A percentile compares a stretch with the other conserved stretches of the same genome.
Conservation (phyloP, 1,140 invertebrate genomes). For the Cyphomyrmex costatus region DNA sequence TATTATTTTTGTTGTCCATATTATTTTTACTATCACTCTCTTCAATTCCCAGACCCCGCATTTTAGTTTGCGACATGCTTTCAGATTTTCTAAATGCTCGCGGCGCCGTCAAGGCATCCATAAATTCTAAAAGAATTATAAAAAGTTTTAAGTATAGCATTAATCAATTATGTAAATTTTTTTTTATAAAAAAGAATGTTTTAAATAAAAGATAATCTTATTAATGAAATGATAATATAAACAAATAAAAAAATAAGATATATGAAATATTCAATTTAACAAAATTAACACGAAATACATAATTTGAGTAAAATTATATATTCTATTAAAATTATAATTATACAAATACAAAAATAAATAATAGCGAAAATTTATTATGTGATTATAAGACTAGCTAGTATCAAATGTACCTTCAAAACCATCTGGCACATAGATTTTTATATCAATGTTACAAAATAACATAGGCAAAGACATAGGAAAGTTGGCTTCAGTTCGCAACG, state of each 20-base stretch:
- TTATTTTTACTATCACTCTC: conserved; percentile 83
- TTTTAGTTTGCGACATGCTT: conserved; percentile 81
- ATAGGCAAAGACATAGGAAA: conserved; percentile 99
- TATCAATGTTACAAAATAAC: conserved; percentile 99
- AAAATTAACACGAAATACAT: background rate
- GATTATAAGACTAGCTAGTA: too few species aligned
- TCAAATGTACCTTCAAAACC: conserved; percentile 95
- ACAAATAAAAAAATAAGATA: background rate
- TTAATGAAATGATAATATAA: background rate
- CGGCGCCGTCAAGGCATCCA: conserved; percentile 98
- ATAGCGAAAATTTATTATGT: background rate
- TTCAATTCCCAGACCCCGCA: conserved; percentile 84
- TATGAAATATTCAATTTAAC: background rate
- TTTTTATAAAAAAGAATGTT: background rate
- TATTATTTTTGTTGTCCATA: conserved; percentile 73
- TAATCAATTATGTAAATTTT: background rate
- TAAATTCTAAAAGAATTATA: conserved; percentile 91
- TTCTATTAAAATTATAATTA: background rate
- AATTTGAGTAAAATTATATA: background rate
- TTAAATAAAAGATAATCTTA: background rate
- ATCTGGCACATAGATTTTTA: conserved; percentile 99
- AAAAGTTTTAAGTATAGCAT: background rate
- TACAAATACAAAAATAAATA: background rate
- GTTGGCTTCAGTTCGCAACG: conserved; percentile 98
- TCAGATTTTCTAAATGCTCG: conserved; percentile 91